A percentile compares a stretch with the other conserved stretches of the same genome.
Conservation (phyloP, 2,113 vertebrate genomes). For the Marcusenius ussheri region DNA sequence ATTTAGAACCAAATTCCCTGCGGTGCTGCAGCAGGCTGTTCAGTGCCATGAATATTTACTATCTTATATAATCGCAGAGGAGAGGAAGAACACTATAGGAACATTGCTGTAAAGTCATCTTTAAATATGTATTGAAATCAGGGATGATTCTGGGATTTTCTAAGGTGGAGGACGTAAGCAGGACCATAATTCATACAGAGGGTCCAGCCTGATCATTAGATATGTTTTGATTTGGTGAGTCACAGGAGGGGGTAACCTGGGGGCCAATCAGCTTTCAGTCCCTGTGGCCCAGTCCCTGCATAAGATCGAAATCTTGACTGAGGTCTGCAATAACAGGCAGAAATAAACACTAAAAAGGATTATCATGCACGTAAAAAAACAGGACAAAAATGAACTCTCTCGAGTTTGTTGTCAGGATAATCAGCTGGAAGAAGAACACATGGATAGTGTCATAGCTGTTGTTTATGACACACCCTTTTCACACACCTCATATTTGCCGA, state of each 20-base stretch:
- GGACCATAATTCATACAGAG: background rate
- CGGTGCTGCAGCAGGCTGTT: background rate
- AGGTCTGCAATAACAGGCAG: background rate
- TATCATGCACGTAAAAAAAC: background rate
- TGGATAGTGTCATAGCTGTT: background rate
- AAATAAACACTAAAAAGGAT: background rate
- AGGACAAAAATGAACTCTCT: background rate
- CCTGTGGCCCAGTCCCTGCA: background rate
- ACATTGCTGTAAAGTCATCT: background rate
- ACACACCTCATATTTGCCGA: background rate
- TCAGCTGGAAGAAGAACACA: background rate
- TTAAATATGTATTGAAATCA: background rate
- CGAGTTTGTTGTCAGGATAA: background rate
- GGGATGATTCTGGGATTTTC: background rate
- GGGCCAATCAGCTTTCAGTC: background rate
- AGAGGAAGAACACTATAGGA: background rate
- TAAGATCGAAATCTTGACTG: background rate
- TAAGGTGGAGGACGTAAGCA: background rate
- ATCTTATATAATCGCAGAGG: background rate
- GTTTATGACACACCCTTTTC: background rate
- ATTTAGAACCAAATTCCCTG: background rate
- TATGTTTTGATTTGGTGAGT: background rate
- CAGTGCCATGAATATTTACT: background rate
- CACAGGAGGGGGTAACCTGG: background rate
- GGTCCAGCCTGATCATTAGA: background rate